Conservation (phyloP, 2,888 invertebrate species). For the Mythimna albipuncta region DNA sequence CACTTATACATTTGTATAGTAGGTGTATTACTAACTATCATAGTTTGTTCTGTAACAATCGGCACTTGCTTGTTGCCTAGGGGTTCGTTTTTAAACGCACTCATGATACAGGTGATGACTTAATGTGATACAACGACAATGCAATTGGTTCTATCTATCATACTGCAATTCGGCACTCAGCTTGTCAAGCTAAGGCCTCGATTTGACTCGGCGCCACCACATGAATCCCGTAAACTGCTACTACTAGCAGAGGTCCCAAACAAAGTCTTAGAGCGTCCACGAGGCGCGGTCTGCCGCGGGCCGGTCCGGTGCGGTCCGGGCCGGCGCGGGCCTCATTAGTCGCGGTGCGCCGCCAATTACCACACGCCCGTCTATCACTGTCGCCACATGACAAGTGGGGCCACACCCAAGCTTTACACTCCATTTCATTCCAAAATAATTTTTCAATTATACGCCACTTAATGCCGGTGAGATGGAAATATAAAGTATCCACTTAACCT, state of each 20-base stretch:
- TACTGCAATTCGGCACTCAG: no score
- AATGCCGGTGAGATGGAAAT: conserved; percentile 15
- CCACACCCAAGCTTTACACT: background rate
- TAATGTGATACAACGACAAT: no score
- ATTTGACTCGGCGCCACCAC: no score
- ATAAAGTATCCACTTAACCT: conserved; percentile 37
- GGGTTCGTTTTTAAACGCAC: no score
- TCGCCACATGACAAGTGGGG: background rate
- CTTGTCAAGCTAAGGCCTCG: no score
- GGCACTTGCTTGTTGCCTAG: no score
- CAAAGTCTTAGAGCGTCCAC: background rate
- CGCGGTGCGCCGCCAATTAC: background rate
- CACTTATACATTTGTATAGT: no score
- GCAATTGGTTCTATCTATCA: no score
- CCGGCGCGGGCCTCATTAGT: background rate
- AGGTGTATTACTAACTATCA: no score
- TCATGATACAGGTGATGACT: no score
- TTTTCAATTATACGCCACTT: conserved; percentile 17
- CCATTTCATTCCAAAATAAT: conserved; percentile 14
- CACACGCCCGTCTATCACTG: background rate
- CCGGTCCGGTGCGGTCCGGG: background rate
- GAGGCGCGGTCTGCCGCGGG: background rate
- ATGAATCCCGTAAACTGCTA: background rate
- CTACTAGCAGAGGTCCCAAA: background rate
- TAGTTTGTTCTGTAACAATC: no score